Percentiles rank a stretch among this genome's conserved stretches.
These are phyloP conservation scores for Cryptophagus acutangulus DNA, from an alignment of 2,888 invertebrate species.

Conservation along the genomic window DNA sequence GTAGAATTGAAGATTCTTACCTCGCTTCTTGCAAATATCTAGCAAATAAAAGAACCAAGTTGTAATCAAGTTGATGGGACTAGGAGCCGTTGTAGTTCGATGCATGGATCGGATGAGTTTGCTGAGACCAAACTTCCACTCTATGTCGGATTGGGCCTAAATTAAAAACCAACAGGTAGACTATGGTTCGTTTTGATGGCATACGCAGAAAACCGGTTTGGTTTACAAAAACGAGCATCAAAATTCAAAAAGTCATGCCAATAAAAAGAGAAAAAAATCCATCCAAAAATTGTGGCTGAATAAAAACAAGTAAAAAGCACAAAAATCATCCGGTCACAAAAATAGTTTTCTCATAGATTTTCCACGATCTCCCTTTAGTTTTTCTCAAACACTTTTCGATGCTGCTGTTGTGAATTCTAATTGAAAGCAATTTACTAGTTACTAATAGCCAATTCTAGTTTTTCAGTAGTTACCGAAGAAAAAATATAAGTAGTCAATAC, in stretches of 20 bases:
- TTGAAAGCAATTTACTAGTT: no score
- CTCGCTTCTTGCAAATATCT: slow-evolving; percentile 63
- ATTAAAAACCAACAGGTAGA: no score
- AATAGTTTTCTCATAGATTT: slow-evolving; percentile 3
- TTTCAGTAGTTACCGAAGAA: no score
- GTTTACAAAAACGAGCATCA: no score
- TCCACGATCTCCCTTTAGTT: no score
- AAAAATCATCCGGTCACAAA: slow-evolving; percentile 9
- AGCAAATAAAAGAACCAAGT: slow-evolving; percentile 87
- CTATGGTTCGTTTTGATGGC: no score
- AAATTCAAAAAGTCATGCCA: neutral
- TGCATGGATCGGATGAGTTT: slow-evolving; percentile 99
- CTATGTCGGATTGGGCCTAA: slow-evolving; percentile 98
- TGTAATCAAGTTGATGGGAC: slow-evolving; percentile 94
- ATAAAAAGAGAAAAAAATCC: neutral
- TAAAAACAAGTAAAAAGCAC: neutral
- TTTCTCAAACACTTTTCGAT: slow-evolving; percentile 1
- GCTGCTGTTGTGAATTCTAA: slow-evolving; percentile 4
- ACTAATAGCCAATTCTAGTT: no score
- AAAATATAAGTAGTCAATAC: no score
- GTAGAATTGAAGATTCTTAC: slow-evolving; percentile 30
- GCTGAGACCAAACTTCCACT: slow-evolving; percentile 99
- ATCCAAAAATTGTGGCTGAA: slow-evolving; percentile 1
- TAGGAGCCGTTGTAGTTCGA: slow-evolving; percentile 93
- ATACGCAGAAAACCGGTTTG: no score